These are phyloP conservation scores for Riptortus pedestris DNA, from an alignment of 1,140 invertebrate genomes.

Conservation along the genomic window DNA sequence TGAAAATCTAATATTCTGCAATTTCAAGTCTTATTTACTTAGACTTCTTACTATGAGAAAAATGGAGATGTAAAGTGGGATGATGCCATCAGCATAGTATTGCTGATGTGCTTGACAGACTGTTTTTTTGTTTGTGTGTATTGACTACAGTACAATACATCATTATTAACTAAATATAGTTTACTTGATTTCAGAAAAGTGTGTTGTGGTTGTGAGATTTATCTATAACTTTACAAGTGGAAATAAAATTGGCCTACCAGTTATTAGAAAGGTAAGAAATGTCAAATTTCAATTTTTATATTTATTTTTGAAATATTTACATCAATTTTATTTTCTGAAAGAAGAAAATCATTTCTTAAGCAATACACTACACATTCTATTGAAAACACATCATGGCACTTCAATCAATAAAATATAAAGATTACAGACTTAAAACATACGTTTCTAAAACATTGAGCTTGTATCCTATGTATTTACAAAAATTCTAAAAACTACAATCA, in stretches of 20 bases:
- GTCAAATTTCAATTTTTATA: not conserved
- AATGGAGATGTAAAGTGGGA: too few relatives aligned
- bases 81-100: too few relatives aligned
- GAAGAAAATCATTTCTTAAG: not conserved
- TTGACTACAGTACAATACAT: too few relatives aligned
- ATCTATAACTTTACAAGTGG: not conserved
- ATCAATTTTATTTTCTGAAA: not conserved
- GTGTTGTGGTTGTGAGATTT: not conserved
- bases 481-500: slow-evolving; percentile 8
- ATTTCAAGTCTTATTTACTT: too few relatives aligned
- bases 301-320: not conserved
- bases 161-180: too few relatives aligned
- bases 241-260: not conserved
- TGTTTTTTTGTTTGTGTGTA: too few relatives aligned
- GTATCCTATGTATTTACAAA: not conserved
- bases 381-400: slow-evolving; percentile 6
- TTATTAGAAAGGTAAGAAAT: not conserved
- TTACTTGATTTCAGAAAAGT: not conserved
- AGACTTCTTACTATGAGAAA: too few relatives aligned
- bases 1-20: too few relatives aligned
- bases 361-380: not conserved
- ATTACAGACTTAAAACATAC: not conserved
- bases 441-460: slow-evolving; percentile 3
- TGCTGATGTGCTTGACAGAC: too few relatives aligned
- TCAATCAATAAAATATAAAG: not conserved